Evolutionary conservation across 2,113 vertebrate genomes (phyloP).

Genomic region (Bos javanicus): DNA sequence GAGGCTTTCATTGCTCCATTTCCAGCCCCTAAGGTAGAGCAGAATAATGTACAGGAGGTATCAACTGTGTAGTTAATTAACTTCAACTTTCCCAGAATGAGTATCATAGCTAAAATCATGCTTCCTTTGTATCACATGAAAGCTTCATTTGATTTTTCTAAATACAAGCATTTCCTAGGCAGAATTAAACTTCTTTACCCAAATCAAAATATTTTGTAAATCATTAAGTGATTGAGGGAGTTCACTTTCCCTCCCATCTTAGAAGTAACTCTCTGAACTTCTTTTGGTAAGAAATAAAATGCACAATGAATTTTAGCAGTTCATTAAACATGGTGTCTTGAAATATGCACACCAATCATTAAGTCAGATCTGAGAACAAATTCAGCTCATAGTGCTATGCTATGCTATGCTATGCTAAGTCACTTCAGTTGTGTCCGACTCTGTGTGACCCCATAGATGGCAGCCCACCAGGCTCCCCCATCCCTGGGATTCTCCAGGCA

Average conservation of each 20-base stretch:
- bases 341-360: background rate
- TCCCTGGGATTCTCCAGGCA: too few species aligned
- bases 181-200: slow-evolving; percentile 14
- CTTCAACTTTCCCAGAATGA: background rate
- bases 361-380: background rate
- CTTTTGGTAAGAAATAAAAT: background rate
- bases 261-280: background rate
- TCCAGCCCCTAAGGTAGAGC: background rate
- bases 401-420: too few species aligned
- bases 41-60: background rate
- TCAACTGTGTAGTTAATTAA: background rate
- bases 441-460: too few species aligned
- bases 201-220: slow-evolving; percentile 8
- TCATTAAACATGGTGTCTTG: background rate
- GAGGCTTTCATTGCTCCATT: background rate
- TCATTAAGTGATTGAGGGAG: background rate
- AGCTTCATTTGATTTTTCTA: background rate
- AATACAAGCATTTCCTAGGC: background rate
- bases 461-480: too few species aligned
- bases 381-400: background rate
- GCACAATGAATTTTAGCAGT: background rate
- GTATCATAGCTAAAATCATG: background rate
- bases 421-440: too few species aligned
- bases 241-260: background rate
- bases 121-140: background rate